phyloP scores from a whole-genome alignment of 2,797 vertebrate species.

The Eulemur coronatus region DNA sequence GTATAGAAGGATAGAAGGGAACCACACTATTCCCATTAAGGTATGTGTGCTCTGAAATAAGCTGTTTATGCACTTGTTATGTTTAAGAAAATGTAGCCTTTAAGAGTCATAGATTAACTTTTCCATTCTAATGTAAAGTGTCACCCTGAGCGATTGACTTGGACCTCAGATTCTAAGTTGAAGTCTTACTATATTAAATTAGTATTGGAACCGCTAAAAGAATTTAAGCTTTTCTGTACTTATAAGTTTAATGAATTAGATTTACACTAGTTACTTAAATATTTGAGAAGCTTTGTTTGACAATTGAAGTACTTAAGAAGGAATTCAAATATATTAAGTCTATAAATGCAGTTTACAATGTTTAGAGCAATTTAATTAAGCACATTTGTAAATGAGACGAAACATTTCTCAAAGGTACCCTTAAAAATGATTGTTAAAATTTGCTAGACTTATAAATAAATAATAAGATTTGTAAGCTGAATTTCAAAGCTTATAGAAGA shows the following conservation, averaged over 20 bases:
- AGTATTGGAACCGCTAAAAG: neutral
- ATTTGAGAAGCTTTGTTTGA: slow-evolving; percentile 54
- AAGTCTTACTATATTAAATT: slow-evolving; percentile 33
- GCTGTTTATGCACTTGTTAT: neutral
- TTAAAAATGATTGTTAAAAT: slow-evolving; percentile 66
- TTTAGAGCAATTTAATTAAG: slow-evolving; percentile 74
- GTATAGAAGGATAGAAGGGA: neutral
- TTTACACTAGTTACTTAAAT: slow-evolving; percentile 50
- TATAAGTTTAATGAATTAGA: slow-evolving; percentile 49
- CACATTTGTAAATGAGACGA: slow-evolving; percentile 64
- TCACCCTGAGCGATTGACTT: neutral
- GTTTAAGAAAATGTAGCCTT: neutral
- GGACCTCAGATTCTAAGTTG: slow-evolving; percentile 1
- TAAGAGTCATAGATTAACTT: neutral
- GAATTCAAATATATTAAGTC: slow-evolving; percentile 55
- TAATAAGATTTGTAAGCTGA: slow-evolving; percentile 64
- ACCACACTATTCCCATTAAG: neutral
- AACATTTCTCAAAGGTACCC: slow-evolving; percentile 63
- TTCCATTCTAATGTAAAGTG: neutral
- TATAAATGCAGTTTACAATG: slow-evolving; percentile 55
- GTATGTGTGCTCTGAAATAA: neutral
- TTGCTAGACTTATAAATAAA: slow-evolving; percentile 71
- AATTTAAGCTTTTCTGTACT: slow-evolving; percentile 20
- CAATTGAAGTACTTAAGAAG: slow-evolving; percentile 58
- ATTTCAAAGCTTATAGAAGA: slow-evolving; percentile 59